A percentile compares a stretch with the other conserved stretches of the same genome.
These are phyloP conservation scores for Ascidia mentula DNA, from an alignment of 23 tunicate genomes.

Conservation along the genomic window DNA sequence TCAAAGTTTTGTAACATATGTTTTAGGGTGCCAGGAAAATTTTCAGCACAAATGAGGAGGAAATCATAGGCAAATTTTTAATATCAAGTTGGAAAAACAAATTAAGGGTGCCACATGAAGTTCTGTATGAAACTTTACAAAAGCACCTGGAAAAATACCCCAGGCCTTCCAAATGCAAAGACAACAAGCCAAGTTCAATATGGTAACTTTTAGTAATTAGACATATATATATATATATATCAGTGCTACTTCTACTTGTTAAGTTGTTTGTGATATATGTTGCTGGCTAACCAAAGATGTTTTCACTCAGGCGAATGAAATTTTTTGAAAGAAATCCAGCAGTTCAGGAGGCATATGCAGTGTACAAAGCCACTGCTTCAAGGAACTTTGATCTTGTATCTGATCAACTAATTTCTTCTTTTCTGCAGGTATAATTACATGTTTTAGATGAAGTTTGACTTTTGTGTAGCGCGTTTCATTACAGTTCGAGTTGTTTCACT, in stretches of 20 bases:
- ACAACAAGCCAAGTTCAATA: constrained; percentile 49
- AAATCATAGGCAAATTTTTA: constrained; percentile 44
- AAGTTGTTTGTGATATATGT: too few species aligned
- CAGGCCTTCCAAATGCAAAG: constrained; percentile 42
- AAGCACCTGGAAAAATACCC: constrained; percentile 59
- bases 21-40: constrained; percentile 28
- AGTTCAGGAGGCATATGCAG: constrained; percentile 36
- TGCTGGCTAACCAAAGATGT: too few species aligned
- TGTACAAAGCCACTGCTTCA: constrained; percentile 19
- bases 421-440: constrained; percentile 44
- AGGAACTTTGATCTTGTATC: constrained; percentile 37
- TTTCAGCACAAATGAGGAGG: constrained; percentile 51
- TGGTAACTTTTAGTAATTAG: too few species aligned
- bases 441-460: not conserved
- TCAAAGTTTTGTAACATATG: too few species aligned
- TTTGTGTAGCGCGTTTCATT: not conserved
- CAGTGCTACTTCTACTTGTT: too few species aligned
- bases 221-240: too few species aligned
- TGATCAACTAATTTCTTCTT: constrained; percentile 22
- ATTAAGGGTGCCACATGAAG: constrained; percentile 36
- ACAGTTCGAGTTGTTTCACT: not conserved
- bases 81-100: constrained; percentile 50
- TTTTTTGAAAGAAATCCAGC: constrained; percentile 44
- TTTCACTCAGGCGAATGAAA: constrained; percentile 37
- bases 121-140: constrained; percentile 47